Evolutionary conservation across 2,797 vertebrate genomes (phyloP), one percentile per base, ranked within the genome.

Genomic region (Muraenolepis orangiensis): DNA sequence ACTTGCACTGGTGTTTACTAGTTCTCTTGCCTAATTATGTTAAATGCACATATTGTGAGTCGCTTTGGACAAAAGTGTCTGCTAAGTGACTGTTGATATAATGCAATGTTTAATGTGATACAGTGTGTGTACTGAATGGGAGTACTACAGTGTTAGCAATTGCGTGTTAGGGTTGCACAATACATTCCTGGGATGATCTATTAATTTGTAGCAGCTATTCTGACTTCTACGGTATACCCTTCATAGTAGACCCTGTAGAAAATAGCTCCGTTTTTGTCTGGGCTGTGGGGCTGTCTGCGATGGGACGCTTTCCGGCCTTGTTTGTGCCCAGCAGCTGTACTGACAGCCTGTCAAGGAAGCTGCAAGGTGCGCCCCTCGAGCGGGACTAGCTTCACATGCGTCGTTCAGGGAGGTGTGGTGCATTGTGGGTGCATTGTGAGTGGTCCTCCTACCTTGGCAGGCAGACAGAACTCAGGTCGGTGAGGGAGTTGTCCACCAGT

Each of bases 401-500:
- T 57, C 20, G 7, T n/a, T 57, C 20, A 10, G 20, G 51, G 51
- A 23, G 20, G 20, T 10, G 20, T 57, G 51, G 36, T 38, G n/a
- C n/a, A n/a, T n/a, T n/a, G n/a, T n/a, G n/a, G 36, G 51, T 57
- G 51, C 51, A 57, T 57, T 23, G 51, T 57, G 51, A n/a, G 51
- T 23, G 51, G 51, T 23, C 72, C n/a, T 30, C 7, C 7, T 92
- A 97, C 97, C 95, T 96, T 95, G 97, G 96, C 95, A 98, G 91
- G 84, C 93, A 89, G 89, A 97, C 91, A 86, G 93, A 95, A 90
- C 95, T 98, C 86, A 98, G 91, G 85, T 97, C 93, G 72, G 88
- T 91, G 82, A 98, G 88, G 8, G 94, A 94, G 84, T 98, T 98
- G 84, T 98, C 94, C 75, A 96, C 92, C 88, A 99, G 80, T 88